Base-by-base conservation (phyloP, 1,140 invertebrate species). In the Antheraea mylitta region DNA sequence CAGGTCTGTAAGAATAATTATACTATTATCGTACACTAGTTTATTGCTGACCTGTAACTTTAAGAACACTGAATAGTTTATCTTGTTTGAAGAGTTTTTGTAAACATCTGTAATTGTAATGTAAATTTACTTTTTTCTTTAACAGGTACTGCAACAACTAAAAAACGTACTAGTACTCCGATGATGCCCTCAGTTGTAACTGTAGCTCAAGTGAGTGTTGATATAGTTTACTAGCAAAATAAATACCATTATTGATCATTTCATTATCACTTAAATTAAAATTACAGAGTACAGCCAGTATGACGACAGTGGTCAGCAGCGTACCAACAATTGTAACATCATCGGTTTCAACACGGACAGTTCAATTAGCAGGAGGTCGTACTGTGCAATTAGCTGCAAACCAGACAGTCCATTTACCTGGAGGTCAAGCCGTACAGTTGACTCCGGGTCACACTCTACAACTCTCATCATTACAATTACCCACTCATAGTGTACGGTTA, bases 331-430 rank as follows among this genome's bases (percentile, higher is more conserved):
- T 66, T 7, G 79, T 83, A 36, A 79, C 83, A 16, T 75, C 85
- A 7, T 73, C 80, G 0, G 67, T 81, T 0, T 30, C 77, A 0
- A 83, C 82, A n/a, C 77, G 88, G 8, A 87, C 86, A 0, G 86
- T 90, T 0, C 88, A 90, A 58, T 53, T 89, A 36, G 80, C 86
- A 0, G 82, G 82, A 60, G 82, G 85, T 0, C 73, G 83, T 3
- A 87, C 85, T 0, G 84, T 90, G 3, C 86, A 88, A 58, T 66
- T 90, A 18, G 78, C 79, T 0, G 69, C 79, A 38, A 81, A 83
- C 36, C 87, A 87, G 60, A 86, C 87, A 0, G 87, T 87, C 0
- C 85, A 86, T 48, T 67, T 90, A 7, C 82, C 86, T 4, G 74
- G 78, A 9, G 82, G 83, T 0, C 88, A 89, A 48, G 77, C 84